These are phyloP conservation scores for Rotaria magnacalcarata DNA, from an alignment of 2,888 invertebrate genomes.

Conservation along the genomic window DNA sequence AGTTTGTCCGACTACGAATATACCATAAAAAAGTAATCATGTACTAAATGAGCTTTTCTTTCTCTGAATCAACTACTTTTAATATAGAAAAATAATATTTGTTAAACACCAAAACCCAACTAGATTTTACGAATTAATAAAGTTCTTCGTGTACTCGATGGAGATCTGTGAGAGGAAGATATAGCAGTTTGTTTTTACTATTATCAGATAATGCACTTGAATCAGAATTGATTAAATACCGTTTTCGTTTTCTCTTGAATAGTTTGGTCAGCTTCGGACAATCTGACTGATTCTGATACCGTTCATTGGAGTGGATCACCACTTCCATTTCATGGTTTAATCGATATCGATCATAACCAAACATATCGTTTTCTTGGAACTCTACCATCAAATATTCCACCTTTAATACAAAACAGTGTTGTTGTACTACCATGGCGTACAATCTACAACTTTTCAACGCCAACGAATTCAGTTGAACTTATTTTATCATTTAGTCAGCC, in stretches of 20 bases:
- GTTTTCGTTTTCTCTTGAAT: not conserved
- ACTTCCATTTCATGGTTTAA: not conserved
- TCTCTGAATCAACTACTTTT: too few species aligned
- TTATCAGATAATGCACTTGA: too few species aligned
- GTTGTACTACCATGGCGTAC: constrained; percentile 16
- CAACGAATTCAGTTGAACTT: not conserved
- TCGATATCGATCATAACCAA: not conserved
- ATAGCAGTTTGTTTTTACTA: too few species aligned
- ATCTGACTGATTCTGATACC: not conserved
- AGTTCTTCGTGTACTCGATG: too few species aligned
- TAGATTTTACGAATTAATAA: too few species aligned
- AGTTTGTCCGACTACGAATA: too few species aligned
- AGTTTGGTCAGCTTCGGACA: not conserved
- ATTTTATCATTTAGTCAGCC: not conserved
- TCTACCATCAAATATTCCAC: not conserved
- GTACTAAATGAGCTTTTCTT: too few species aligned
- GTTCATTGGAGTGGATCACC: constrained; percentile 21
- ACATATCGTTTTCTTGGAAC: constrained; percentile 4
- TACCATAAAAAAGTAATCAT: too few species aligned
- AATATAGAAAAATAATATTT: too few species aligned
- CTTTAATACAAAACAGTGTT: not conserved
- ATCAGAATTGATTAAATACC: too few species aligned
- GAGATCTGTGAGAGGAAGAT: too few species aligned
- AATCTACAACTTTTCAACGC: not conserved
- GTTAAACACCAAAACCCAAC: too few species aligned